These are phyloP conservation scores for Schrankia costaestrigalis DNA, from an alignment of 2,888 invertebrate species.

Conservation along the genomic window DNA sequence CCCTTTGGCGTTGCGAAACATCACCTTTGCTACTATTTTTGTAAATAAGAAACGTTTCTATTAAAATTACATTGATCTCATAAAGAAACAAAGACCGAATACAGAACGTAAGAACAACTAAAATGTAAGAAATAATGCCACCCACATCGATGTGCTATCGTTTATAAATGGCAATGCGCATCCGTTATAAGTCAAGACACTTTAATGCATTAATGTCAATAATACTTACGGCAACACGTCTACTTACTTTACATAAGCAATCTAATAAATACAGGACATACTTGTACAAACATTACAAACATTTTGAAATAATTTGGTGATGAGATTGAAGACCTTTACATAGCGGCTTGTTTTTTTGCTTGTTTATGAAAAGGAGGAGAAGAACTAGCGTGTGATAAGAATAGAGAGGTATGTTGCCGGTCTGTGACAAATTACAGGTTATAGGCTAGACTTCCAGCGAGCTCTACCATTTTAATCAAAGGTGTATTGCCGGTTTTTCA, in stretches of 20 bases:
- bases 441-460: too few relatives aligned
- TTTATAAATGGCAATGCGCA: slow-evolving; percentile 64
- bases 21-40: background rate
- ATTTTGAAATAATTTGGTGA: background rate
- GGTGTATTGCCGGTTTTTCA: too few relatives aligned
- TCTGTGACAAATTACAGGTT: too few relatives aligned
- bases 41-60: background rate
- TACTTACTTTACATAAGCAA: slow-evolving; percentile 19
- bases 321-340: too few relatives aligned
- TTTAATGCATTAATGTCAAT: slow-evolving; percentile 56
- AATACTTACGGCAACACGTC: slow-evolving; percentile 40
- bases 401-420: too few relatives aligned
- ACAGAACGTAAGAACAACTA: slow-evolving; percentile 16
- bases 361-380: too few relatives aligned
- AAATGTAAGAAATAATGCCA: slow-evolving; percentile 49
- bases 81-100: slow-evolving; percentile 3
- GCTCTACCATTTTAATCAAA: too few relatives aligned
- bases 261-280: slow-evolving; percentile 11
- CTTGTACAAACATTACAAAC: slow-evolving; percentile 7
- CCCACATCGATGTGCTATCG: slow-evolving; percentile 57
- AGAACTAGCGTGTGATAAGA: too few relatives aligned
- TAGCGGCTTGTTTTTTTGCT: too few relatives aligned
- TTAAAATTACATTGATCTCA: slow-evolving; percentile 1
- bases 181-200: slow-evolving; percentile 61
- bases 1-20: too few relatives aligned